Base-by-base conservation (phyloP, 2,797 vertebrate genomes). In the Malurus splendens region DNA sequence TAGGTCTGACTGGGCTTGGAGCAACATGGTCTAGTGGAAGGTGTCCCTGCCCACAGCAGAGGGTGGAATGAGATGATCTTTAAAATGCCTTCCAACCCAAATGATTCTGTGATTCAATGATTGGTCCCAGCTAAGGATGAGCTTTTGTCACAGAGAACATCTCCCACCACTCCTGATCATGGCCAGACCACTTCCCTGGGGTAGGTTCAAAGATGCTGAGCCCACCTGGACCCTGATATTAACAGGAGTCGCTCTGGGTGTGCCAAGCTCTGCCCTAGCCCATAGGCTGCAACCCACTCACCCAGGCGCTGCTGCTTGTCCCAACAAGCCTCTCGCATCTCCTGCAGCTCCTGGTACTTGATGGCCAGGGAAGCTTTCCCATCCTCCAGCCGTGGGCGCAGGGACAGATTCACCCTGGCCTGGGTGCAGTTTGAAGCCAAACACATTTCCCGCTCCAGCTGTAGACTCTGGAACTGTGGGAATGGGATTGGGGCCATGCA, bases 271-370 rank as follows among this genome's bases (percentile, higher is more conserved):
- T 87, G 41, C 50, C 61, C 64, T 1, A 3, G 52, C 50, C 32
- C 54, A 25, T 0, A 1, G 1, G 41, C 66, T 45, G 71, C 1
- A 1, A 10, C 19, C 15, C 56, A 81, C 97, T 97, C 93, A 97
- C 97, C 97, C 89, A 97, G 93, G 68, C 95, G 95, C 93, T 96
- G 96, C 82, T 97, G 95, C 57, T 97, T 97, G 84, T 97, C 95
- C 5, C 96, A 92, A 5, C 97, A 97, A 0, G 91, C 91, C 80
- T 97, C 97, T 0, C 89, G 90, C 48, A 97, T 92, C 89, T 97
- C 97, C 41, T 50, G 94, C 42, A 97, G 95, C 86, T 97, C 97
- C 88, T 97, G 97, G 92, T 97, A 97, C 82, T 97, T 97, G 95
- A 97, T 97, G 92, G 97, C 97, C 42, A 97, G 86, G 47, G 96